Base-by-base conservation (phyloP, 2,888 invertebrate genomes). In the Drosophila barbarae region DNA sequence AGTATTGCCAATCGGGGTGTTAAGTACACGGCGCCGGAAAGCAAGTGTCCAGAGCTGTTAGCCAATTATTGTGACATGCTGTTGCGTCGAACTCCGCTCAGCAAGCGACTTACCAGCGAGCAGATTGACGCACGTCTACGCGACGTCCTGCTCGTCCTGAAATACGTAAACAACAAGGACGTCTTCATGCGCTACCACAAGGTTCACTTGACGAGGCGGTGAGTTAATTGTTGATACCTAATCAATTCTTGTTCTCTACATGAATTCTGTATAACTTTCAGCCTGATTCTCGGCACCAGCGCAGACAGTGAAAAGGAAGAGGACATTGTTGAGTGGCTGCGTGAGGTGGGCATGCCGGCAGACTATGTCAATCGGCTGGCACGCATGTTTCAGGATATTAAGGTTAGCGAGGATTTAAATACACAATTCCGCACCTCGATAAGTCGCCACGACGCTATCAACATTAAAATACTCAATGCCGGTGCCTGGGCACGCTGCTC, bases 21-120 rank as follows among this genome's bases (percentile, higher is more conserved):
- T 28, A 93, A 93, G 88, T 91, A 92, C 34, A 92, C 93, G 6
- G 92, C 93, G 61, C 98, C 98, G 5, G 99, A 99, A 89, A 99
- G 98, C 74, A 98, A 98, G 89, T 99, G 99, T 90, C 99, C 99
- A 1, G 99, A 99, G 90, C 92, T 99, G 67, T 92, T 99, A 83
- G 99, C 99, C 56, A 99, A 99, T 90, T 99, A 98, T 92, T 99
- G 99, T 93, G 99, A 99, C 93, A 97, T 99, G 96, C 91, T 99
- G 85, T 91, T 99, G 84, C 92, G 99, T 78, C 96, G 98, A 88
- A 99, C 98, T 55, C 97, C 98, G 28, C 91, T 99, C 72, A 98
- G 98, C 90, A 98, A 98, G 90, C 94, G 96, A 79, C 92, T 99
- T 69, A 98, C 98, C 18, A 96, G 95, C 72, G 99, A 99, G 88